A percentile compares a stretch with the other conserved stretches of the same genome.
These are phyloP conservation scores for Phalloptychus januarius DNA, from an alignment of 2,797 vertebrate species.

Conservation along the genomic window DNA sequence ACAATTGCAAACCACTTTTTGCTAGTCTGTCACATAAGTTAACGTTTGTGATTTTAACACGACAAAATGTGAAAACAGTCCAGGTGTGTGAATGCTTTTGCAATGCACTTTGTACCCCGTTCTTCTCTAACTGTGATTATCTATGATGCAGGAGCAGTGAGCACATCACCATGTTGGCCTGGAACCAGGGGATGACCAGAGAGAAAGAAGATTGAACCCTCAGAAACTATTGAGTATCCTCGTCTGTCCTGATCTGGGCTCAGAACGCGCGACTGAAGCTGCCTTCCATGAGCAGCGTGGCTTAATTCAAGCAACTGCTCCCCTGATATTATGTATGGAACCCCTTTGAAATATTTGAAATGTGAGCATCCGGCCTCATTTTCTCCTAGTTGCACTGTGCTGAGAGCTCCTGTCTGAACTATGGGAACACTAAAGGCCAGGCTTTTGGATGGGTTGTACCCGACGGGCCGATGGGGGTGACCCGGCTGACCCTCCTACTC, in stretches of 20 bases:
- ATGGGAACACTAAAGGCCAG: constrained; percentile 70
- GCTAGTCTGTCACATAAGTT: not conserved
- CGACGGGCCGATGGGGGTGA: constrained; percentile 33
- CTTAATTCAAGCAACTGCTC: constrained; percentile 64
- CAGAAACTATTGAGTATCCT: constrained; percentile 61
- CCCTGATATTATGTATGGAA: constrained; percentile 55
- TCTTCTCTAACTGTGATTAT: constrained; percentile 41
- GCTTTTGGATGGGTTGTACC: constrained; percentile 61
- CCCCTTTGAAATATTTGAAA: constrained; percentile 68
- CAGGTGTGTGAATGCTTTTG: not conserved
- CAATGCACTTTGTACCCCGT: not conserved
- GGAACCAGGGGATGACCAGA: constrained; percentile 42
- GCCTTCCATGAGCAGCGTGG: constrained; percentile 41
- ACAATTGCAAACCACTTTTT: not conserved
- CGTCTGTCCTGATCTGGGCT: constrained; percentile 56
- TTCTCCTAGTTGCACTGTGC: constrained; percentile 63
- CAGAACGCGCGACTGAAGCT: constrained; percentile 54
- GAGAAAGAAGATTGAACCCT: constrained; percentile 64
- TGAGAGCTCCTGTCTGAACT: constrained; percentile 60
- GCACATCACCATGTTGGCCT: constrained; percentile 58
- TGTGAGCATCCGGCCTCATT: constrained; percentile 60
- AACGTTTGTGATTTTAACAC: not conserved
- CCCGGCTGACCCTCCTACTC: constrained; percentile 53
- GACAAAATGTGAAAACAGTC: not conserved
- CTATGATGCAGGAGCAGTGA: constrained; percentile 59